Evolutionary conservation across 2,888 invertebrate genomes (phyloP).

Genomic region (Notodonta ziczac): DNA sequence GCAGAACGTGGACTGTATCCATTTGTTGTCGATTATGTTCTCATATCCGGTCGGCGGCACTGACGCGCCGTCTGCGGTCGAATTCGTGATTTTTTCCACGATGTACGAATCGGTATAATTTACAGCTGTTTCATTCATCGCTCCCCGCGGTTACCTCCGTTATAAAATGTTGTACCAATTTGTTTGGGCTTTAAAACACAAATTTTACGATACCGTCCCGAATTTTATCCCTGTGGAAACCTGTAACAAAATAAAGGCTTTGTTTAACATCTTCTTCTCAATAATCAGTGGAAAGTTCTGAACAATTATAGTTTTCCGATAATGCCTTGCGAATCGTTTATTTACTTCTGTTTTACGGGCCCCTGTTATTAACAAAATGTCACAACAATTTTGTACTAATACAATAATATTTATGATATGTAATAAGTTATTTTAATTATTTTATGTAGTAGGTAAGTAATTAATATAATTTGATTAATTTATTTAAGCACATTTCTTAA

Average conservation of each 20-base stretch:
- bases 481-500: too few species aligned
- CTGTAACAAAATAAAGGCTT: slow-evolving; percentile 75
- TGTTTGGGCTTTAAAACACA: slow-evolving; percentile 56
- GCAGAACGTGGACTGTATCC: slow-evolving; percentile 89
- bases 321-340: slow-evolving; percentile 15
- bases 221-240: slow-evolving; percentile 56
- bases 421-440: too few species aligned
- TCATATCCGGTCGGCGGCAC: slow-evolving; percentile 54
- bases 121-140: slow-evolving; percentile 66
- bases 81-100: slow-evolving; percentile 53
- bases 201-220: slow-evolving; percentile 62
- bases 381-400: not conserved
- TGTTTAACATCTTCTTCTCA: slow-evolving; percentile 47
- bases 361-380: not conserved
- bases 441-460: too few species aligned
- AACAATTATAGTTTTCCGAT: slow-evolving; percentile 30
- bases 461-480: too few species aligned
- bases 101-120: slow-evolving; percentile 55
- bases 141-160: slow-evolving; percentile 47
- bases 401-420: too few species aligned
- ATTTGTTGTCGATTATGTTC: slow-evolving; percentile 87
- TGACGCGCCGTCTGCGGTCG: slow-evolving; percentile 46
- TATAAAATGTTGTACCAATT: slow-evolving; percentile 57
- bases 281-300: slow-evolving; percentile 23
- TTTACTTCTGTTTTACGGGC: slow-evolving; percentile 13